These are phyloP conservation scores for Chunga burmeisteri DNA, from an alignment of 2,113 vertebrate species.

Conservation along the genomic window DNA sequence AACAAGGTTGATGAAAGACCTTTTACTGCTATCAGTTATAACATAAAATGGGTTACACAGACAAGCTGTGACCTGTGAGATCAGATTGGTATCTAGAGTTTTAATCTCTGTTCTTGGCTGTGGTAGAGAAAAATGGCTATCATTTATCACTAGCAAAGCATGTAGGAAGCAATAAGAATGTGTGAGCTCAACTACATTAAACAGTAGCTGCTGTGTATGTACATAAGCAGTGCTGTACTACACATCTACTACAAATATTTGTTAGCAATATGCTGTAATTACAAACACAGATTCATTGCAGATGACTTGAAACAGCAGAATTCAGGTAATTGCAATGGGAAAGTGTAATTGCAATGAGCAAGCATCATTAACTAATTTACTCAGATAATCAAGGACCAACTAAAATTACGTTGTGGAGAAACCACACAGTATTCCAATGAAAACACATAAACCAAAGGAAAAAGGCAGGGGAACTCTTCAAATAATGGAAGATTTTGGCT, in stretches of 20 bases:
- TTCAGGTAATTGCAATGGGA: not conserved
- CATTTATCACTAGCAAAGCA: constrained; percentile 40
- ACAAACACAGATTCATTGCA: not conserved
- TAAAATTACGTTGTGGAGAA: not conserved
- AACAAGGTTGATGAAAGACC: constrained; percentile 34
- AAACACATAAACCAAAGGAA: not conserved
- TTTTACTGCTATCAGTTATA: constrained; percentile 30
- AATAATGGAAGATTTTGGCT: not conserved
- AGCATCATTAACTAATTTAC: not conserved
- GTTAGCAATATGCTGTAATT: not conserved
- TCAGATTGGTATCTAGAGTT: constrained; percentile 28
- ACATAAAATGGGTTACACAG: not conserved
- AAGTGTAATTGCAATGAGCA: not conserved
- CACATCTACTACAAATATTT: not conserved
- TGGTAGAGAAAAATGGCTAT: not conserved
- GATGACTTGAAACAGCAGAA: not conserved
- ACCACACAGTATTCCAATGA: not conserved
- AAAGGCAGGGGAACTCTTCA: not conserved
- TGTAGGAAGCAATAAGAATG: not conserved
- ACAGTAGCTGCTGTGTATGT: not conserved
- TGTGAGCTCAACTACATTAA: constrained; percentile 5
- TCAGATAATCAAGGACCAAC: not conserved
- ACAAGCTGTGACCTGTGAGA: constrained; percentile 44
- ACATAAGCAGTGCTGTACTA: not conserved
- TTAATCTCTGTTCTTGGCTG: constrained; percentile 19